Conservation (phyloP, 1,140 invertebrate species). For the Camponotus floridanus region DNA sequence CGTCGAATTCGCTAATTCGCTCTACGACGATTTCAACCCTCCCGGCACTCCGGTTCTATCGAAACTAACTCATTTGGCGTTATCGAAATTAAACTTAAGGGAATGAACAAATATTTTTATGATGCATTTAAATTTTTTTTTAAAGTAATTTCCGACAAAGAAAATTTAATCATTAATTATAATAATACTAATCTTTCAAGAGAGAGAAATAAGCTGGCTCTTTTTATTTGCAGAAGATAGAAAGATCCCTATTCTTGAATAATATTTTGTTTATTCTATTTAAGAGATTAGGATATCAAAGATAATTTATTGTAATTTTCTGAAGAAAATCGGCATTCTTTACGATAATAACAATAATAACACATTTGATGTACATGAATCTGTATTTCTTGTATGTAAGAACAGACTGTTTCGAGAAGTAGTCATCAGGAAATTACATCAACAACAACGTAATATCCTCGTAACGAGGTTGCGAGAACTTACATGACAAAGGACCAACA, state of each 20-base stretch:
- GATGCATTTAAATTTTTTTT: neutral
- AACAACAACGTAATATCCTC: slow-evolving; percentile 40
- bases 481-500: slow-evolving; percentile 34
- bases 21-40: slow-evolving; percentile 20
- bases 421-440: slow-evolving; percentile 48
- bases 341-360: too few species aligned
- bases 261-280: neutral
- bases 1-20: slow-evolving; percentile 41
- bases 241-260: neutral
- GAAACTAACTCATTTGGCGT: neutral
- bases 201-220: neutral
- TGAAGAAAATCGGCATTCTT: neutral
- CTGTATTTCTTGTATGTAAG: neutral
- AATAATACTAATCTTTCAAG: neutral
- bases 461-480: slow-evolving; percentile 47
- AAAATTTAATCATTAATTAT: slow-evolving; percentile 9
- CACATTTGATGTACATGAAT: neutral
- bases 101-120: slow-evolving; percentile 27
- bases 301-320: slow-evolving; percentile 8
- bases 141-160: neutral
- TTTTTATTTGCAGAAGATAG: neutral
- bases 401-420: neutral
- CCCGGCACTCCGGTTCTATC: slow-evolving; percentile 1
- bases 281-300: neutral
- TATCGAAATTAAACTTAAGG: slow-evolving; percentile 7